Evolutionary conservation across 2,797 vertebrate genomes (phyloP), one percentile per base, ranked within the genome.

Genomic region (Phataginus tetradactyla): DNA sequence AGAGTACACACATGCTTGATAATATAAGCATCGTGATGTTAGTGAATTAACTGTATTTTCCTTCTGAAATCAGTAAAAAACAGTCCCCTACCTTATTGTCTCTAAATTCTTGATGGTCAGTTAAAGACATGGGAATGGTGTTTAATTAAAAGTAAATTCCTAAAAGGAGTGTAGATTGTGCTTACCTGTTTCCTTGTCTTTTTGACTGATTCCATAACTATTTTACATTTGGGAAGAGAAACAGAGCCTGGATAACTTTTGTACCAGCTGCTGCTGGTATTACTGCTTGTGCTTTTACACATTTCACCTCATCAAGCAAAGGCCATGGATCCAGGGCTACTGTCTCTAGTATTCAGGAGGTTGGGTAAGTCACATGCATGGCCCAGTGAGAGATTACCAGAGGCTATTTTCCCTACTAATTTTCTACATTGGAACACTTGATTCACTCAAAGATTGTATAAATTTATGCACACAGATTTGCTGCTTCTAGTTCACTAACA

Each of bases 111-210:
- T 63, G n/a, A 18, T n/a, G 72, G n/a, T 53, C 17, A 34, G 3
- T 68, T 29, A 53, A 59, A 92, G 37, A 42, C 15, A 81, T 45
- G 13, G 59, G n/a, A 78, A 66, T 12, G 20, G 0, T 45, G 29
- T 61, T 69, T n/a, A 94, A 86, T 87, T 93, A 85, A 84, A 83
- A 80, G 12, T 12, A 10, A 86, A 3, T 42, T 93, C 17, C 3
- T 92, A 49, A 90, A 92, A 90, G 23, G 23, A 90, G 45, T 63
- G 8, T 37, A 57, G 64, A 68, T n/a, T 71, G 7, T 39, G 4
- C 7, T 79, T 66, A 75, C 11, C 4, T 68, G 4, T 59, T 45
- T 29, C 25, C 15, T 8, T 0, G 14, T 27, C 18, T 66, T 59
- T 89, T 69, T 74, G 5, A 83, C 13, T 81, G n/a, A 89, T 63